phyloP scores from a whole-genome alignment of 2,888 invertebrate genomes.

The Lydus trimaculatus region DNA sequence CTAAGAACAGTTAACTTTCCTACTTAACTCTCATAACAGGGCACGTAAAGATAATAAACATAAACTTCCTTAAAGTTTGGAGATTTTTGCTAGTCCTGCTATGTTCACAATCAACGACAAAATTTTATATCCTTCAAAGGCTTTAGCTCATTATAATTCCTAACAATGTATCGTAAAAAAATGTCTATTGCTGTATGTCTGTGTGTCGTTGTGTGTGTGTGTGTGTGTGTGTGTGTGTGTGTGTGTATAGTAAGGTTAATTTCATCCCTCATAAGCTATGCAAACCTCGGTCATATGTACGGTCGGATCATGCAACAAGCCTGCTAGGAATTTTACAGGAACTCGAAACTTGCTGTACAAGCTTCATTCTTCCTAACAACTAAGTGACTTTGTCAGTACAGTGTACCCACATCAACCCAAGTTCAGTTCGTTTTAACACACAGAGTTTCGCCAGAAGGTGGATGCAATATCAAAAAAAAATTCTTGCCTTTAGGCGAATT shows the following conservation, averaged over 20 bases:
- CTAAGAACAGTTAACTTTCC: constrained; percentile 19
- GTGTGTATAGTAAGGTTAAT: constrained; percentile 12
- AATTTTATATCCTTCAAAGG: constrained; percentile 12
- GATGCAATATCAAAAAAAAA: constrained; percentile 16
- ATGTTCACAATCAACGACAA: constrained; percentile 22
- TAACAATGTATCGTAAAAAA: too few relatives aligned
- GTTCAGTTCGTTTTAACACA: constrained; percentile 28
- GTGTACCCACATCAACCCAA: constrained; percentile 31
- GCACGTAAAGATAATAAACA: constrained; percentile 33
- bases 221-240: background rate
- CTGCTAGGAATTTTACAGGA: constrained; percentile 36
- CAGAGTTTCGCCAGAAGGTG: constrained; percentile 25
- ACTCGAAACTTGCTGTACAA: constrained; percentile 30
- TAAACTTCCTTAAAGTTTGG: constrained; percentile 22
- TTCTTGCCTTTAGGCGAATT: constrained; percentile 16
- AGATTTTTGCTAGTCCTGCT: constrained; percentile 25
- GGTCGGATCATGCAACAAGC: constrained; percentile 33
- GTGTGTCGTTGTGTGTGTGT: constrained; percentile 4
- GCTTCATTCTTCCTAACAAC: constrained; percentile 26
- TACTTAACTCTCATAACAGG: constrained; percentile 18
- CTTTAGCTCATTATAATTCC: constrained; percentile 15
- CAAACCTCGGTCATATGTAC: constrained; percentile 34
- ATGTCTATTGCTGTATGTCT: background rate
- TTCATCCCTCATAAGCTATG: constrained; percentile 23
- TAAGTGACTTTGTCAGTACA: constrained; percentile 25